Evolutionary conservation across 2,888 invertebrate genomes (phyloP).

Genomic region (Amblyteles armatorius): DNA sequence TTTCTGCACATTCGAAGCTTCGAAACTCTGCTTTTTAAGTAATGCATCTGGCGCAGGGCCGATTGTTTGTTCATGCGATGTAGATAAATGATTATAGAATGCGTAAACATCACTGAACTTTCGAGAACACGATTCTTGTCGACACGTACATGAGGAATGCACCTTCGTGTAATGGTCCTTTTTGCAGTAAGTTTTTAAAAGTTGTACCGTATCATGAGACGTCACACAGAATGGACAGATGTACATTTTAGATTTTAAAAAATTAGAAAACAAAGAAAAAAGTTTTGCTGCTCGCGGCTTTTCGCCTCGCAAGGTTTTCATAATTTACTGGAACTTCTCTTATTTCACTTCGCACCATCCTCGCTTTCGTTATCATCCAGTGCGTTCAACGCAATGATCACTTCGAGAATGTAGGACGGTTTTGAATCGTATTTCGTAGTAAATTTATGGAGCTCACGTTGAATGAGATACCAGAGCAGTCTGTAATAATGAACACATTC

Average conservation of each 20-base stretch:
- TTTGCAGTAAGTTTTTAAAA: constrained; percentile 50
- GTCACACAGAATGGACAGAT: constrained; percentile 47
- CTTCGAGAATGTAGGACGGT: constrained; percentile 29
- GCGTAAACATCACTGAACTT: constrained; percentile 54
- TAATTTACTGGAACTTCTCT: neutral
- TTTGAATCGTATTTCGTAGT: constrained; percentile 35
- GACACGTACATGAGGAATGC: constrained; percentile 35
- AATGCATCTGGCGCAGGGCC: neutral
- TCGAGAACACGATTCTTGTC: constrained; percentile 44
- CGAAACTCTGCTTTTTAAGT: neutral
- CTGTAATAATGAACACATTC: constrained; percentile 19
- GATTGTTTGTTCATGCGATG: neutral
- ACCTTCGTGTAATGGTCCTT: constrained; percentile 39
- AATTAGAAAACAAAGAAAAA: neutral
- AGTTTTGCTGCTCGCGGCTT: too few species aligned
- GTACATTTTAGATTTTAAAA: constrained; percentile 33
- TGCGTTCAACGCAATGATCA: constrained; percentile 35
- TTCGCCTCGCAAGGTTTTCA: neutral
- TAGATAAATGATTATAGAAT: constrained; percentile 49
- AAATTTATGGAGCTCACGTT: constrained; percentile 57
- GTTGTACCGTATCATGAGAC: constrained; percentile 1
- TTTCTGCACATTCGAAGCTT: neutral
- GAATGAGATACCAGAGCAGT: constrained; percentile 59
- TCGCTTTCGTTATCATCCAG: constrained; percentile 3
- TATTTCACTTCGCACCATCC: neutral